Conservation (phyloP, 92 coral and sea anemone genomes). For the Montipora capitata region DNA sequence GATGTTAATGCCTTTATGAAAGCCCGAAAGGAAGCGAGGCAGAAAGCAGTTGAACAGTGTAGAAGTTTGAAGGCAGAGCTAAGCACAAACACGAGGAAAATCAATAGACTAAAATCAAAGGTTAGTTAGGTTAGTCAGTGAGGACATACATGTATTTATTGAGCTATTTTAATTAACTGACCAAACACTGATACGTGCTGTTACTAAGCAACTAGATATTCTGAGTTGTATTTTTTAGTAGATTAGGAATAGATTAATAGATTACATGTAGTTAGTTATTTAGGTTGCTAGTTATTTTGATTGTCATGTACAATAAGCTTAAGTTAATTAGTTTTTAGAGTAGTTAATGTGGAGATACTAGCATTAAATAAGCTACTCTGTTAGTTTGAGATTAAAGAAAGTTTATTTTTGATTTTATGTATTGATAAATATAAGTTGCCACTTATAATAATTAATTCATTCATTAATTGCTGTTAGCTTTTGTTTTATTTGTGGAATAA, state of each 20-base stretch:
- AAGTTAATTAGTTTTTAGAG: slow-evolving; percentile 49
- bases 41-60: slow-evolving; percentile 57
- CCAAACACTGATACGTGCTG: slow-evolving; percentile 49
- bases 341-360: slow-evolving; percentile 33
- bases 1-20: slow-evolving; percentile 68
- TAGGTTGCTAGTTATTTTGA: slow-evolving; percentile 53
- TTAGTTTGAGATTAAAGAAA: slow-evolving; percentile 50
- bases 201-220: slow-evolving; percentile 45
- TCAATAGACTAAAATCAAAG: slow-evolving; percentile 61
- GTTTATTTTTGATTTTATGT: too few species aligned
- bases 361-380: slow-evolving; percentile 41
- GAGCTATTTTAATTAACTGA: slow-evolving; percentile 48
- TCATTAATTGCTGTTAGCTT: slow-evolving; percentile 46
- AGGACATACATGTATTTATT: slow-evolving; percentile 46
- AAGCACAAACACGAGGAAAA: slow-evolving; percentile 62
- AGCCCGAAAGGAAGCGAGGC: slow-evolving; percentile 74
- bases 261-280: slow-evolving; percentile 36
- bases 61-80: slow-evolving; percentile 45
- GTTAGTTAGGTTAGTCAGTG: slow-evolving; percentile 40
- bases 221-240: slow-evolving; percentile 27
- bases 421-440: slow-evolving; percentile 18
- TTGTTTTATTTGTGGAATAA: slow-evolving; percentile 13
- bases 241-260: slow-evolving; percentile 26
- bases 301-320: slow-evolving; percentile 28
- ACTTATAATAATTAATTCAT: slow-evolving; percentile 37